Evolutionary conservation across 2,888 invertebrate species (phyloP).

Genomic region (Heteromyza rotundicornis): DNA sequence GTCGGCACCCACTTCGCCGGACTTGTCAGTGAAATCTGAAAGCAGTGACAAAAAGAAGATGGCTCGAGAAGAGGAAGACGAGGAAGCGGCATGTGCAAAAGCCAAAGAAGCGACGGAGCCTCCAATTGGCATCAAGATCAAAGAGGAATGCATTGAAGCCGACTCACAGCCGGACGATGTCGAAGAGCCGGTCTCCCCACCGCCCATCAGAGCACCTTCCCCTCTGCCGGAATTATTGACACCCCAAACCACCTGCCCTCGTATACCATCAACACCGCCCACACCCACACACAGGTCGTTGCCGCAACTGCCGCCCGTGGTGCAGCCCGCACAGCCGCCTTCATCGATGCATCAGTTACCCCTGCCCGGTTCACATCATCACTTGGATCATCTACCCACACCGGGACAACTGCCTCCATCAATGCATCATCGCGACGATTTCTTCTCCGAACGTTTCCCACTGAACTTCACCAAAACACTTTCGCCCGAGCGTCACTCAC

Average conservation of each 20-base stretch:
- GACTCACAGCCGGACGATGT: slow-evolving; percentile 32
- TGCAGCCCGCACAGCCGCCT: slow-evolving; percentile 57
- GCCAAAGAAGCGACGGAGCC: slow-evolving; percentile 20
- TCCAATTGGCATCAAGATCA: slow-evolving; percentile 52
- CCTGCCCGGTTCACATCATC: slow-evolving; percentile 62
- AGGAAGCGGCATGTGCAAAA: slow-evolving; percentile 1
- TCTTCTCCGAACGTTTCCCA: slow-evolving; percentile 56
- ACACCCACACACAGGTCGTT: slow-evolving; percentile 48
- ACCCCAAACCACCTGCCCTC: background rate
- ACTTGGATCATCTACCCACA: slow-evolving; percentile 56
- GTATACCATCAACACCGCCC: slow-evolving; percentile 34
- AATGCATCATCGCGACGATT: slow-evolving; percentile 56
- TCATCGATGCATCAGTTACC: slow-evolving; percentile 60
- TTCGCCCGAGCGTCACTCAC: slow-evolving; percentile 60
- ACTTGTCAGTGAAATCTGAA: slow-evolving; percentile 46
- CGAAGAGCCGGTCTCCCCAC: slow-evolving; percentile 15
- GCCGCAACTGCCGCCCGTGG: slow-evolving; percentile 62
- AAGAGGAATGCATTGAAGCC: slow-evolving; percentile 51
- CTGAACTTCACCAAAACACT: slow-evolving; percentile 53
- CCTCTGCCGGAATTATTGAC: slow-evolving; percentile 4
- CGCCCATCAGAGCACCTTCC: slow-evolving; percentile 30
- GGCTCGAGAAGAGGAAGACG: slow-evolving; percentile 4
- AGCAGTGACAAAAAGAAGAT: slow-evolving; percentile 37
- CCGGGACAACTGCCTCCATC: slow-evolving; percentile 57
- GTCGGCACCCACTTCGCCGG: slow-evolving; percentile 47